These are phyloP conservation scores for Urophycis tenuis DNA, from an alignment of 2,797 vertebrate species.

Conservation along the genomic window DNA sequence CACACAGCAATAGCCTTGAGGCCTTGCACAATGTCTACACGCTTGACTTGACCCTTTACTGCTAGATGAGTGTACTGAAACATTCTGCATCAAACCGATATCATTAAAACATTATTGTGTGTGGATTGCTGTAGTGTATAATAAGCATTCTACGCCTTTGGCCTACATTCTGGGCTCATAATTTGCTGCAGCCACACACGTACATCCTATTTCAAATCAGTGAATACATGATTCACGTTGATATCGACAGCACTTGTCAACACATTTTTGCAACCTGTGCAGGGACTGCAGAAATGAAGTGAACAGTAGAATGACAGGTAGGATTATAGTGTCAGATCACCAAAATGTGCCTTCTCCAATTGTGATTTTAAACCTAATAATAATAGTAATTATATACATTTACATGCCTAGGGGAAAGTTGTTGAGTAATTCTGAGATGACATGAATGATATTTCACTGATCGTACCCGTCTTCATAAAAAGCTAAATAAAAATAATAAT, in stretches of 20 bases:
- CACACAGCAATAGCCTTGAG: background rate
- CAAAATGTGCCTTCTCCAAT: background rate
- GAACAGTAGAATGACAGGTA: background rate
- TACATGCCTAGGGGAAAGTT: background rate
- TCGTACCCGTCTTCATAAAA: background rate
- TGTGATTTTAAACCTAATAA: background rate
- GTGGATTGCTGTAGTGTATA: constrained; percentile 6
- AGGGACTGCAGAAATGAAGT: constrained; percentile 23
- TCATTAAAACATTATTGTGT: background rate
- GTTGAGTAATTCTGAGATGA: background rate
- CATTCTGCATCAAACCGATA: background rate
- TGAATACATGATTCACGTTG: constrained; percentile 45
- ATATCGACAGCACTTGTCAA: constrained; percentile 17
- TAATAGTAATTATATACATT: background rate
- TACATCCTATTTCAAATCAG: background rate
- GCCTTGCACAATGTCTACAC: background rate
- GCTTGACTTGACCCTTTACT: background rate
- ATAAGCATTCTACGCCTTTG: constrained; percentile 53
- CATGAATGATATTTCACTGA: too few species aligned
- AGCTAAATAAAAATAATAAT: background rate
- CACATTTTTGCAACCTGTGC: constrained; percentile 44
- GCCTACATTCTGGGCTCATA: constrained; percentile 56
- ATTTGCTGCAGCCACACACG: constrained; percentile 5
- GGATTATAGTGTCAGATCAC: background rate
- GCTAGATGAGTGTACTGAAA: background rate